phyloP scores from a whole-genome alignment of 2,888 invertebrate genomes.

The Lasioglossum oenotherae region DNA sequence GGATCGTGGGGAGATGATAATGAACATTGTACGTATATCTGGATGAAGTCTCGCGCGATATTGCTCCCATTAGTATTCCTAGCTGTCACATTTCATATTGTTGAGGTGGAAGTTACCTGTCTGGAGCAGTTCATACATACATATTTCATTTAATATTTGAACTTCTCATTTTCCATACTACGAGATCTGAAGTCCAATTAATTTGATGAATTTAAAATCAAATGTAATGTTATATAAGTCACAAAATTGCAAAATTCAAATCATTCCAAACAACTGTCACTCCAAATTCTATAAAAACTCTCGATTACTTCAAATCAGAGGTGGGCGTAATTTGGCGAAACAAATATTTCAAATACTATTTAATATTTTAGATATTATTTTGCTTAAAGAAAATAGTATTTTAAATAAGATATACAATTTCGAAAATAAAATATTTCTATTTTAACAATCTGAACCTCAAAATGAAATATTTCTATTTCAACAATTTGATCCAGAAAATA shows the following conservation, averaged over 20 bases:
- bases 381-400: no score
- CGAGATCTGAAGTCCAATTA: neutral
- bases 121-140: neutral
- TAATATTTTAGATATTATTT: no score
- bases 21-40: neutral
- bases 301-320: neutral
- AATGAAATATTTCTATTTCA: no score
- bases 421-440: no score
- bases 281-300: neutral
- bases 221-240: neutral
- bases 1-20: neutral
- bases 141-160: neutral
- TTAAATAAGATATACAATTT: no score
- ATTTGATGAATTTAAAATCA: neutral
- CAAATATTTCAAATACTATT: no score
- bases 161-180: neutral
- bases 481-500: no score
- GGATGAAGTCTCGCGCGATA: neutral
- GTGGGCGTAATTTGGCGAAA: no score
- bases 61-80: neutral
- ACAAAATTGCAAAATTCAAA: neutral
- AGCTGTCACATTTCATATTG: neutral
- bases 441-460: no score
- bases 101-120: neutral
- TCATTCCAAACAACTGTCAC: no score